Conservation (phyloP, 2,113 vertebrate genomes). For the Prionailurus viverrinus region DNA sequence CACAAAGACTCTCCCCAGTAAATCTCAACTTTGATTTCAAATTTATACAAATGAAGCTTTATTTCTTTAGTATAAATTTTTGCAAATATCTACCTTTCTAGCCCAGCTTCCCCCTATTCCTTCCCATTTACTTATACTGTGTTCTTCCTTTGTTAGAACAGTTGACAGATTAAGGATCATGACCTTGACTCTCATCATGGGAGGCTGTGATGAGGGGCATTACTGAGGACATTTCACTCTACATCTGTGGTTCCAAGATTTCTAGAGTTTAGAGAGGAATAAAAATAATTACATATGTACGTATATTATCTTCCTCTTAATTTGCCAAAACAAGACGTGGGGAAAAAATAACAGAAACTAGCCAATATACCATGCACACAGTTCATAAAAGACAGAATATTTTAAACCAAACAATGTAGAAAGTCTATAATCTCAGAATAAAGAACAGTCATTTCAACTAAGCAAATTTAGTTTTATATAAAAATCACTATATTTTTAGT, state of each 20-base stretch:
- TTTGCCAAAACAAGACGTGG: slow-evolving; percentile 48
- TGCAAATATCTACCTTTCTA: slow-evolving; percentile 14
- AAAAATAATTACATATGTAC: neutral
- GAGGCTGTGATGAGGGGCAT: neutral
- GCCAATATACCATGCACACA: neutral
- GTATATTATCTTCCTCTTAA: slow-evolving; percentile 5
- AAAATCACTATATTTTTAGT: slow-evolving; percentile 42
- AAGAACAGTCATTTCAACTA: slow-evolving; percentile 11
- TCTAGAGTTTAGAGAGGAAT: slow-evolving; percentile 43
- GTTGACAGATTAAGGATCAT: slow-evolving; percentile 6
- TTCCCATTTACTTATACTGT: slow-evolving; percentile 32
- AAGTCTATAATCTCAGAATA: slow-evolving; percentile 30
- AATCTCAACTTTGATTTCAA: slow-evolving; percentile 6
- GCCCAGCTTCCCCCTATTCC: neutral
- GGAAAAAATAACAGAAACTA: slow-evolving; percentile 39
- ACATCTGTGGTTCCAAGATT: neutral
- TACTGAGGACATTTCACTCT: slow-evolving; percentile 3
- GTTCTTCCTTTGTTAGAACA: slow-evolving; percentile 5
- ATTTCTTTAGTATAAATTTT: slow-evolving; percentile 14
- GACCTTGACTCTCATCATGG: neutral
- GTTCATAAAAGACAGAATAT: slow-evolving; percentile 26
- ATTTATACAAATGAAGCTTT: neutral
- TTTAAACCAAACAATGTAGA: slow-evolving; percentile 50
- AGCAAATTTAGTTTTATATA: slow-evolving; percentile 56
- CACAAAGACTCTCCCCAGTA: neutral